Base-by-base conservation (phyloP, 2,888 invertebrate species). In the Colostygia pectinataria region DNA sequence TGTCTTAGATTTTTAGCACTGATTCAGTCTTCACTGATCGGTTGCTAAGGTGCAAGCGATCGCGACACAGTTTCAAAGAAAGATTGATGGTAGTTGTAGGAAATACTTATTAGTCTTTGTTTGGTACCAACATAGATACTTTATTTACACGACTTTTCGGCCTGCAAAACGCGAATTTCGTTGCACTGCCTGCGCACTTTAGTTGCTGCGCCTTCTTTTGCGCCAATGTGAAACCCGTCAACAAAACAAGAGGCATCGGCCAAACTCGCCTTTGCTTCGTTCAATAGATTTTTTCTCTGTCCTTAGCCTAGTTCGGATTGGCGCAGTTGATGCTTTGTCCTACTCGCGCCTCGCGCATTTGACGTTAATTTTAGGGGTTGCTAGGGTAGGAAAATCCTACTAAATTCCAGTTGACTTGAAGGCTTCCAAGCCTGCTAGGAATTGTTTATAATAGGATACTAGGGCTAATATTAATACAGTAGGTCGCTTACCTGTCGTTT, bases 141-240 rank as follows among this genome's bases (percentile, higher is more conserved):
- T 77, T 89, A 88, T 88, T 87, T 88, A 85, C 87, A 84, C 83
- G 82, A 85, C 84, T 75, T 71, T 38, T 10, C 18, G 83, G 85
- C 83, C 84, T 87, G 78, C 85, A 68, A 84, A n/a, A 84, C 82
- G 80, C 73, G 67, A 74, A 80, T 83, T 83, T 87, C 87, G 85
- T 83, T 87, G 85, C 86, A 87, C 83, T 87, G 85, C 85, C 86
- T 86, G 86, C 88, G 88, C 88, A 86, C 78, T 83, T 73, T 71
- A 74, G 74, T 82, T 80, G 85, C 81, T 86, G 87, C 84, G 89
- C 83, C 80, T 84, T 25, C 12, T 23, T 39, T 77, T 87, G 83
- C 55, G 60, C 58, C 57, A 60, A 23, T 8, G 15, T 9, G n/a
- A n/a, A 25, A 47, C 14, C 23, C 83, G 84, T 85, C 88, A 86